Evolutionary conservation across 2,888 invertebrate species (phyloP), one percentile per base, ranked within the genome.

Genomic region (Agrochola macilenta): DNA sequence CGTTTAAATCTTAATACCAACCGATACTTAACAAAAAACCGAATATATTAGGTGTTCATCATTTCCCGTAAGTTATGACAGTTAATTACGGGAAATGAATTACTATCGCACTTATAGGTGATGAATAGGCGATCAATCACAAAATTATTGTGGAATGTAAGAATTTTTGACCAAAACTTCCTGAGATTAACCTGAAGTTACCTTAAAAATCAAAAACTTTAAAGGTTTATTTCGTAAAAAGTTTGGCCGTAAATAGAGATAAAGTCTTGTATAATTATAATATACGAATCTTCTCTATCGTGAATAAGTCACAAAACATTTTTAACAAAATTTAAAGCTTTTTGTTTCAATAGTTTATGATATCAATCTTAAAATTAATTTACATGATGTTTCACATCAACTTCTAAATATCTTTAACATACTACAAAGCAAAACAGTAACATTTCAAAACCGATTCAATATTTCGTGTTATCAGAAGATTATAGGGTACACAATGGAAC

Each of bases 401-500:
- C 23, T 68, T 54, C 52, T n/a, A 14, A 52, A 68, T 30, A 17
- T 8, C 4, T 17, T 52, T 46, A 17, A 65, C 20, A 17, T 49
- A 57, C 14, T 17, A 39, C 12, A n/a, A 46, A 58, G 11, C 23
- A 26, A 43, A 20, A 58, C 5, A 49, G 35, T 35, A 65, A 57
- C 0, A 30, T 68, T 73, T n/a, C 49, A 54, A 73, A 74, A 26
- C 35, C 58, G 43, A 46, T 70, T 26, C 77, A 61, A 81, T 79
- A 82, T 75, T 70, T 79, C 76, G 75, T 78, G 69, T 80, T 77
- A 86, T 78, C 65, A 57, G 74, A 85, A 85, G 80, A 81, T 85
- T 84, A 81, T 52, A 66, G 64, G 35, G 63, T 74, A 81, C 85
- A 83, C 86, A 88, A 91, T 87, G 81, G 80, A 86, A 87, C 87